These are phyloP conservation scores for Aphelinus atriplicis DNA, from an alignment of 1,140 invertebrate genomes.

Conservation along the genomic window DNA sequence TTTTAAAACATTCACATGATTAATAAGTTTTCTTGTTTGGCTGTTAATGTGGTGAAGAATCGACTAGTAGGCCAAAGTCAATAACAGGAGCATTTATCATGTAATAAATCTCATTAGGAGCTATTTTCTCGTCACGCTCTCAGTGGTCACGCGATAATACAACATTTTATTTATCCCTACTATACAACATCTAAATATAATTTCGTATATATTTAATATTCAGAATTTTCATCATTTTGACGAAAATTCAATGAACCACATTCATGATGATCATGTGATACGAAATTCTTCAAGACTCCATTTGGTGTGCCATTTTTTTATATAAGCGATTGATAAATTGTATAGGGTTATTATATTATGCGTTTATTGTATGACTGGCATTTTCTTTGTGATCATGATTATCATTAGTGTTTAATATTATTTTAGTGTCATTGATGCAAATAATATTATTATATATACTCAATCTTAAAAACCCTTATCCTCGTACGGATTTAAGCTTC, in stretches of 20 bases:
- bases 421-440: no score
- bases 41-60: no score
- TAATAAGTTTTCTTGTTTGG: no score
- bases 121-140: slow-evolving; percentile 16
- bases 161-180: background rate
- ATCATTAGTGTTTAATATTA: no score
- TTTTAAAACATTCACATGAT: no score
- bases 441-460: no score
- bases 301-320: slow-evolving; percentile 14
- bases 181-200: slow-evolving; percentile 12
- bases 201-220: background rate
- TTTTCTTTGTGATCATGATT: no score
- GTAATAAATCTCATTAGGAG: slow-evolving; percentile 19
- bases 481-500: no score
- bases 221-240: background rate
- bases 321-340: background rate
- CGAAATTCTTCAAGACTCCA: slow-evolving; percentile 11
- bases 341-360: no score
- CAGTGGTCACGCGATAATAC: slow-evolving; percentile 12
- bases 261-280: background rate
- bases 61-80: slow-evolving; percentile 14
- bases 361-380: no score
- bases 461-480: no score
- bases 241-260: background rate
- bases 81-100: slow-evolving; percentile 13